Evolutionary conservation across 1,140 invertebrate species (phyloP), one percentile per base, ranked within the genome.

Genomic region (Chionoecetes opilio): DNA sequence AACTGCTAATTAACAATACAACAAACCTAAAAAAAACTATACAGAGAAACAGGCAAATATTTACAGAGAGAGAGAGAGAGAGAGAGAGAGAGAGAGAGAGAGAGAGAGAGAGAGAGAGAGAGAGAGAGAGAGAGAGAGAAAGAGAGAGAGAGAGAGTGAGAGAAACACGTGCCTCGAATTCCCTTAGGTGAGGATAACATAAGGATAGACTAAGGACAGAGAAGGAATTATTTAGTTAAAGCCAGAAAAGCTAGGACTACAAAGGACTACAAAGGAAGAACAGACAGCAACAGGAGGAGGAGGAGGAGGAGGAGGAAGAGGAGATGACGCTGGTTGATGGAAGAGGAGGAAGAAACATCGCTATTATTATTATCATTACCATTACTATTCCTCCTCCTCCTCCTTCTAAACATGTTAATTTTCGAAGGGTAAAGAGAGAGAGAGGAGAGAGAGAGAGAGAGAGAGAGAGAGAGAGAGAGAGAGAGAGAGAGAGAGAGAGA

Each of bases 61-160:
- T n/a, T n/a, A n/a, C n/a, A n/a, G n/a, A 46, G 9, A 75, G 63
- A 75, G 21, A 75, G 63, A 75, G 21, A 75, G 53, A 63, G 53
- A 63, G 53, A 63, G 53, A 63, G 53, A 63, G 53, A 63, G 53
- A 63, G 53, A 63, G 53, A 63, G 53, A 63, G 21, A 41, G 38
- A 41, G 38, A 41, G 38, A 41, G 38, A 41, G 38, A 41, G 38
- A 41, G 38, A 41, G 38, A 63, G 9, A 63, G 53, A 63, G 53
- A 63, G 9, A 63, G 53, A 63, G 9, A 63, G 53, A 63, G 53
- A 63, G 53, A 63, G 53, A 63, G 63, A 75, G 63, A 75, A 26
- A 75, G 63, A 75, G 63, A 75, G 63, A 75, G n/a, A 75, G 63
- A 75, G 63, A n/a, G 63, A n/a, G 63, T 6, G 63, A n/a, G 63